These are phyloP conservation scores for Pinna nobilis DNA, from an alignment of 1,140 invertebrate species.

Conservation along the genomic window DNA sequence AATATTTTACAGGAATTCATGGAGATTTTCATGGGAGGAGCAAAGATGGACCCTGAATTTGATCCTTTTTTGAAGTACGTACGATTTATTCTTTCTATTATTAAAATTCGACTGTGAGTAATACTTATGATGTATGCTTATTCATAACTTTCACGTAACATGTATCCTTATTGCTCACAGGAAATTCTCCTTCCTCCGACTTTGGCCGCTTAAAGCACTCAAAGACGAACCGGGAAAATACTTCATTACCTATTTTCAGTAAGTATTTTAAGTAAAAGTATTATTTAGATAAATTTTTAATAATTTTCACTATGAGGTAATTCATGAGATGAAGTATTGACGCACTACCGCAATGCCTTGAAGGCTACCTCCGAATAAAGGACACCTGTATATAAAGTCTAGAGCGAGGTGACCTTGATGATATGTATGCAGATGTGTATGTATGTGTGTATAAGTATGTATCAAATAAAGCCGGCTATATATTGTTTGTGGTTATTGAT, in stretches of 20 bases:
- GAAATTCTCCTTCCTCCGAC: not conserved
- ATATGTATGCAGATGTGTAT: too few species aligned
- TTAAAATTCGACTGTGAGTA: not conserved
- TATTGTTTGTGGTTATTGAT: too few species aligned
- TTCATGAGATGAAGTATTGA: too few species aligned
- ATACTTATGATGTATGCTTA: not conserved
- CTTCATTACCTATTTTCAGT: constrained; percentile 16
- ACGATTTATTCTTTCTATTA: not conserved
- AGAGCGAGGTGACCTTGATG: too few species aligned
- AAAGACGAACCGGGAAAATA: constrained; percentile 19
- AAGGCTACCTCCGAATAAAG: too few species aligned
- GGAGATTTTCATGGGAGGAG: constrained; percentile 16
- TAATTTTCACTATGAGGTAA: too few species aligned
- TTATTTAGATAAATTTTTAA: too few species aligned
- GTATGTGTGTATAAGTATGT: too few species aligned
- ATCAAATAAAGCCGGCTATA: too few species aligned
- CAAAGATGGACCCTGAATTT: not conserved
- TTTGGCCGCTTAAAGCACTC: constrained; percentile 1
- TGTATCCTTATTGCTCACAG: not conserved
- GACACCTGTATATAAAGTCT: too few species aligned
- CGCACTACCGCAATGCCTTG: too few species aligned
- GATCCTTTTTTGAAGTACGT: constrained; percentile 1
- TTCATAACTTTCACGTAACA: not conserved
- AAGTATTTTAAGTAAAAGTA: too few species aligned
- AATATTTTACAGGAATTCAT: not conserved